Evolutionary conservation across 2,113 vertebrate species (phyloP), one percentile per base, ranked within the genome.

Genomic region (Patagioenas fasciata): DNA sequence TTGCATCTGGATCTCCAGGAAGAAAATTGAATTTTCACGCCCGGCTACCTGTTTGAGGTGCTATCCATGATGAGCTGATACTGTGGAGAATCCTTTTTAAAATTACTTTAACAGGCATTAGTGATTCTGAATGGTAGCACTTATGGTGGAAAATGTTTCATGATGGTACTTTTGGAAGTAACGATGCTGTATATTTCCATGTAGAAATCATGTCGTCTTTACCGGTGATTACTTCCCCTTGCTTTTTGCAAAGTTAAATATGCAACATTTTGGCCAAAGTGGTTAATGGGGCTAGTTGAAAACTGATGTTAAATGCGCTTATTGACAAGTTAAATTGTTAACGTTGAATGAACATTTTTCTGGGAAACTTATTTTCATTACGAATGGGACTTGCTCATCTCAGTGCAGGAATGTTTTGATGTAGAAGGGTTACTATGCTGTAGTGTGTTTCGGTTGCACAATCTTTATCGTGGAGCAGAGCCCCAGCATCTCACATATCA

Each of bases 21-120:
- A 89, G 61, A 90, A 92, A 82, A 85, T 77, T 2, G 2, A 38
- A 58, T 82, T 91, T 87, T 94, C 92, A 92, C 36, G 89, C 71
- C 72, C 81, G 69, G 56, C 40, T 89, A 13, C 54, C 29, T 53
- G 2, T 90, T 94, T 66, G 64, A 93, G 86, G 69, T 75, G 75
- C 78, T 94, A 51, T 42, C 64, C 10, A 3, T 65, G 84, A 31
- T 86, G 79, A 87, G 65, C 82, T 81, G 70, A 71, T 91, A 70
- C 54, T 53, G 47, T 71, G 36, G 54, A 66, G 57, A 88, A 85
- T 77, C 50, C 44, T 84, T 73, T 88, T 71, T 21, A n/a, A 87
- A 94, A 90, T 86, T 23, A 71, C 77, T 93, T 74, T 19, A 85
- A 28, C 70, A 62, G 79, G 73, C 87, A 92, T 95, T 78, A 72